phyloP scores from a whole-genome alignment of 2,888 invertebrate species.

The Mimachlamys varia region DNA sequence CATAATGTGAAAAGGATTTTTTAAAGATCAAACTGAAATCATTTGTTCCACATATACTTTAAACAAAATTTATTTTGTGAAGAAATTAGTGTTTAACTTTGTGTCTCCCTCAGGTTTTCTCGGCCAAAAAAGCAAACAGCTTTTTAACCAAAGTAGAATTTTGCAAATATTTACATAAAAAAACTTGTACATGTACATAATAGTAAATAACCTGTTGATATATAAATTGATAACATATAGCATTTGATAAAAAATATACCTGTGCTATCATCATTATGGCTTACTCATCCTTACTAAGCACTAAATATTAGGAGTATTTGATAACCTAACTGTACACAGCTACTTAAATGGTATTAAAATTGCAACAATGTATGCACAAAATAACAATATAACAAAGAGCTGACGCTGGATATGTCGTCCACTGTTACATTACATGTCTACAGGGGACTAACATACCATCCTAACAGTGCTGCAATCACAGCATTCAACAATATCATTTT shows the following conservation, averaged over 20 bases:
- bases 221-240: conserved; percentile 32
- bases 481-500: not conserved
- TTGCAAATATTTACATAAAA: conserved; percentile 33
- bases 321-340: conserved; percentile 31
- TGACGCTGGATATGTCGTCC: not conserved
- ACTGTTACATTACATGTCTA: not conserved
- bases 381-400: conserved; percentile 25
- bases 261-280: conserved; percentile 29
- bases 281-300: conserved; percentile 21
- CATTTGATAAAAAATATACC: conserved; percentile 29
- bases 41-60: not conserved
- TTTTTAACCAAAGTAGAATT: not conserved
- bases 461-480: not conserved
- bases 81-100: not conserved
- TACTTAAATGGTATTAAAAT: conserved; percentile 9
- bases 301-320: conserved; percentile 28
- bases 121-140: not conserved
- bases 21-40: not conserved
- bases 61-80: not conserved
- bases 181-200: not conserved
- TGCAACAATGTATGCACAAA: conserved; percentile 36
- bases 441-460: not conserved
- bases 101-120: not conserved
- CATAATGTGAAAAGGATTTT: not conserved
- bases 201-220: conserved; percentile 6